Evolutionary conservation across 2,797 vertebrate species (phyloP), one percentile per base, ranked within the genome.

Genomic region (Megaceryle alcyon): DNA sequence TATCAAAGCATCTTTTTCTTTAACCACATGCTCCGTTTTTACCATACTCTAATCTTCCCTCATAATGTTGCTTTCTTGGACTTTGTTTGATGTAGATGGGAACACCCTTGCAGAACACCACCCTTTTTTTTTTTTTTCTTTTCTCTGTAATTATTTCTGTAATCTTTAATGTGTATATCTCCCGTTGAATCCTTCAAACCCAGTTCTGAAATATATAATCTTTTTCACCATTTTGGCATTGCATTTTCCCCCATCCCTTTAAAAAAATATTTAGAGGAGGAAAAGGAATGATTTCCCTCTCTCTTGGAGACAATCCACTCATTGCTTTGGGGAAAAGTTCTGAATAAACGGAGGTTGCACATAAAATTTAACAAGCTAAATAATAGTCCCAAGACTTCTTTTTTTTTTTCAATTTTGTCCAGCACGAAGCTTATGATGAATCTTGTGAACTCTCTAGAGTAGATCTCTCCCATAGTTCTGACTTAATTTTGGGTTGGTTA

Each of bases 351-450:
- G 43, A 48, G 22, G 86, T 97, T 91, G 51, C 68, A 78, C 46
- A 79, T 28, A 83, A 64, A 61, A 82, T 73, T 61, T 81, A 80
- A 85, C 63, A 75, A 86, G 26, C 75, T 94, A 90, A 96, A 63
- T 90, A 78, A 54, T 61, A 49, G 61, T 81, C 51, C 14, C 14
- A 19, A 70, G 64, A 51, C 48, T 44, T 76, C 85, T 25, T 8
- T 18, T 57, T 33, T 33, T 59, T 59, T 90, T 97, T 96, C 79
- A 79, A 79, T 92, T 97, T 84, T 83, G 35, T 82, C 91, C 71
- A 70, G n/a, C 79, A 64, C 29, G 33, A 49, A 69, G 63, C 68
- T 92, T 86, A 73, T 39, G 81, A 77, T 69, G 83, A 78, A 84
- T 68, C 41, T 94, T 91, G 69, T 89, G 73, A 96, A 96, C 89